Conservation (phyloP, 2,113 vertebrate genomes). For the Tragelaphus buxtoni region DNA sequence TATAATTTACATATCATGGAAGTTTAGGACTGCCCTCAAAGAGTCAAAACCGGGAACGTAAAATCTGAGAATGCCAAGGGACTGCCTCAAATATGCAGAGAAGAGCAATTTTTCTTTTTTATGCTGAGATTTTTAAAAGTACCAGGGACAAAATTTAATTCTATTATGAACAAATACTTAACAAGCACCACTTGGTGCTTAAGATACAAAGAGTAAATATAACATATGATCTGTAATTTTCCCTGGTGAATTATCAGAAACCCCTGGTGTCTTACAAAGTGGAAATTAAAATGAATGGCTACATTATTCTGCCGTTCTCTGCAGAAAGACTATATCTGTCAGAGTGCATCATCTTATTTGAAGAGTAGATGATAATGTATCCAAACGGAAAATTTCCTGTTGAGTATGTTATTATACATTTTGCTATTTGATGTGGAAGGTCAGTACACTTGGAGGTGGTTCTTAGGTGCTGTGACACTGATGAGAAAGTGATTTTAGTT, state of each 20-base stretch:
- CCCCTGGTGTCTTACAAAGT: slow-evolving; percentile 32
- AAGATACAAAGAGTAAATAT: slow-evolving; percentile 31
- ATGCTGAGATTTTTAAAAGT: slow-evolving; percentile 21
- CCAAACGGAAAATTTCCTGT: not conserved
- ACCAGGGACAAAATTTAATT: slow-evolving; percentile 33
- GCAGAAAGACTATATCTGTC: not conserved
- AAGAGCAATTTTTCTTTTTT: not conserved
- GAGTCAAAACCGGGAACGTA: not conserved
- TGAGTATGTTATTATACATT: not conserved
- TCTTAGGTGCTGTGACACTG: not conserved
- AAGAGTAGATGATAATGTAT: not conserved
- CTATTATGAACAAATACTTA: slow-evolving; percentile 31
- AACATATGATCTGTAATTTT: not conserved
- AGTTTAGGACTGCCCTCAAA: not conserved
- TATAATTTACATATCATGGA: not conserved
- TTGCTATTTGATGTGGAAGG: not conserved
- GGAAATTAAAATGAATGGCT: slow-evolving; percentile 19
- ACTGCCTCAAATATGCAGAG: not conserved
- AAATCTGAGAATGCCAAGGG: not conserved
- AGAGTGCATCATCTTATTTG: not conserved
- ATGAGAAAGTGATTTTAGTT: not conserved
- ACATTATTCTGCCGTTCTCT: not conserved
- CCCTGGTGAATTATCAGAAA: slow-evolving; percentile 13
- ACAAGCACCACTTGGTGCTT: slow-evolving; percentile 1
- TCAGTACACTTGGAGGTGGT: not conserved